phyloP scores from a whole-genome alignment of 2,797 vertebrate species.

The Lemur catta region DNA sequence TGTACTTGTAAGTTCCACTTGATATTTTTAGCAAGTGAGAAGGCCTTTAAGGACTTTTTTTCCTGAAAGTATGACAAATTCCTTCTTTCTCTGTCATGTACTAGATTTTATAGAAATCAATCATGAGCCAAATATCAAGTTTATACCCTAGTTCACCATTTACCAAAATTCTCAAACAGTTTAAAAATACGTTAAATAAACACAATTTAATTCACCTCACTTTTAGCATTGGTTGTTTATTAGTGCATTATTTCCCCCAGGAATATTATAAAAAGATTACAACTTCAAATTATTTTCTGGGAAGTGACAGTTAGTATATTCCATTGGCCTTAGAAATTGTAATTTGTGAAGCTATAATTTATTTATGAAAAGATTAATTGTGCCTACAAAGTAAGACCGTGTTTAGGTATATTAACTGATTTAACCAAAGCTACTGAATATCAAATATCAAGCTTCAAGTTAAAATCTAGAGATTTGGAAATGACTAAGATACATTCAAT shows the following conservation, averaged over 20 bases:
- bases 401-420: neutral
- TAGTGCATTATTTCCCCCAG: neutral
- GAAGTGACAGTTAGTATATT: neutral
- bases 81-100: neutral
- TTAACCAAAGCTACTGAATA: neutral
- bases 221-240: conserved; percentile 23
- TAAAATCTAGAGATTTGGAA: neutral
- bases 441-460: neutral
- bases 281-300: neutral
- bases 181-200: conserved; percentile 40
- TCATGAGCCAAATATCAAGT: neutral
- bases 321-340: neutral
- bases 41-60: neutral
- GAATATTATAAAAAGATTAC: neutral
- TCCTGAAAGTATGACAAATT: conserved; percentile 2
- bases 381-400: neutral
- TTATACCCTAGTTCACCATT: neutral
- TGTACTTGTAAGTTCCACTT: conserved; percentile 20
- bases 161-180: neutral
- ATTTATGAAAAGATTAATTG: neutral
- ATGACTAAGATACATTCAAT: neutral
- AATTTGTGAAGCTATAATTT: neutral
- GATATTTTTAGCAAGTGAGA: conserved; percentile 43
- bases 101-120: conserved; percentile 38
- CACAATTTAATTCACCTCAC: neutral